Evolutionary conservation across 1,140 invertebrate species (phyloP), one percentile per base, ranked within the genome.

Genomic region (Brachionus manjavacas): DNA sequence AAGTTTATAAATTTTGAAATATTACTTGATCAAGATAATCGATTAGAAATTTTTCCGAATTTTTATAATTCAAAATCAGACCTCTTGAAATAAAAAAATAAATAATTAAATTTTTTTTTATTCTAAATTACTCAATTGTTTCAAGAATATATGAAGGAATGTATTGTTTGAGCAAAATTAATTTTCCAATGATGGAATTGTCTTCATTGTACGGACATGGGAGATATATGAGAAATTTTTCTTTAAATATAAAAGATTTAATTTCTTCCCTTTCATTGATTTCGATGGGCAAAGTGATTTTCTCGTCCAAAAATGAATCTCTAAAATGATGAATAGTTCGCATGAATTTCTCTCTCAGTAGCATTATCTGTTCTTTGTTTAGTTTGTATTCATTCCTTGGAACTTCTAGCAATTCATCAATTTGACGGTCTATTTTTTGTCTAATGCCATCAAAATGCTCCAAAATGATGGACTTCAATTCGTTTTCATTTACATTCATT

Each of bases 21-120:
- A 60, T 60, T 60, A 60, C 52, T 60, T 72, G 11, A 41, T 72
- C 68, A n/a, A 72, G 39, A 4, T 16, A n/a, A 41, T 72, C 39
- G 68, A 72, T 12, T 41, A 72, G 7, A 72, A 72, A 72, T 72
- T 72, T 72, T 23, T 20, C 68, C 12, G 68, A 41, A 41, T 72
- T 72, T 16, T 72, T 72, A 4, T 16, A 72, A 9, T 9, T 72
- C 6, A n/a, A 72, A 41, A 72, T 72, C 8, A 39, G 9, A 39
- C 2, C 9, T 60, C 52, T 60, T 60, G 0, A 6, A 55, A 55
- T 23, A 60, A 60, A 20, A 25, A 6, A 46, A 46, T n/a, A 46
- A 46, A 3, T 46, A 12, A 3, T 46, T 46, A 6, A 12, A 9
- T 46, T 46, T 46, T 46, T 46, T 16, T 60, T 20, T 8, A 60